Evolutionary conservation across 2,797 vertebrate genomes (phyloP).

Genomic region (Falco novaeseelandiae): DNA sequence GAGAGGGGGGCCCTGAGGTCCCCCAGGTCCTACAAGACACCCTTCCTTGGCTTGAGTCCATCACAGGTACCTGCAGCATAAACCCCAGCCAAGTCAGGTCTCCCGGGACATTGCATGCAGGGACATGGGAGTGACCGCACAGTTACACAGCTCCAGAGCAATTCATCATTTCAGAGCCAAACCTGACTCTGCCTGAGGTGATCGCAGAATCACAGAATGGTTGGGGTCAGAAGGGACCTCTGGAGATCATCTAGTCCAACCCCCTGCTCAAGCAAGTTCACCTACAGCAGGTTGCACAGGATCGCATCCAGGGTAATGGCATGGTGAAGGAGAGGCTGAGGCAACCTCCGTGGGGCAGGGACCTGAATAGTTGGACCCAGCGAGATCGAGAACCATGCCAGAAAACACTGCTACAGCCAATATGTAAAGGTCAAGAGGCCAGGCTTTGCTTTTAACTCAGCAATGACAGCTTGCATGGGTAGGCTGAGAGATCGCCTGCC

Average conservation of each 20-base stretch:
- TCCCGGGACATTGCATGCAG: not conserved
- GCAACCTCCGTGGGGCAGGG: not conserved
- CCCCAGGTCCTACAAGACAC: not conserved
- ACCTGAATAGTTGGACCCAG: not conserved
- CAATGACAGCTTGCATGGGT: rapidly evolving
- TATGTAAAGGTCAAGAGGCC: not conserved
- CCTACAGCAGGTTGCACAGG: no score
- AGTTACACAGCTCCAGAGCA: no score
- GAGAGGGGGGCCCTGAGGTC: rapidly evolving
- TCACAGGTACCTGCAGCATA: not conserved
- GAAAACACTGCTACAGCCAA: not conserved
- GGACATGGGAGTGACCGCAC: not conserved
- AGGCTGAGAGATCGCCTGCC: not conserved
- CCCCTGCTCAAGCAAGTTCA: no score
- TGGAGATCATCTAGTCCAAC: no score
- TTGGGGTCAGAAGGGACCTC: no score
- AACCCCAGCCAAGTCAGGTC: not conserved
- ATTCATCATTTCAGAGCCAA: not conserved
- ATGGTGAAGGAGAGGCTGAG: not conserved
- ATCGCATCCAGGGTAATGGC: not conserved
- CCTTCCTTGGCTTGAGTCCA: not conserved
- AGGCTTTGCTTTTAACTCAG: not conserved
- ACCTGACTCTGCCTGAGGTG: not conserved
- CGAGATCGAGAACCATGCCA: not conserved
- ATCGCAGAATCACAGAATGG: no score